Evolutionary conservation across 92 coral and sea anemone genomes (phyloP).

Genomic region (Pocillopora grandis): DNA sequence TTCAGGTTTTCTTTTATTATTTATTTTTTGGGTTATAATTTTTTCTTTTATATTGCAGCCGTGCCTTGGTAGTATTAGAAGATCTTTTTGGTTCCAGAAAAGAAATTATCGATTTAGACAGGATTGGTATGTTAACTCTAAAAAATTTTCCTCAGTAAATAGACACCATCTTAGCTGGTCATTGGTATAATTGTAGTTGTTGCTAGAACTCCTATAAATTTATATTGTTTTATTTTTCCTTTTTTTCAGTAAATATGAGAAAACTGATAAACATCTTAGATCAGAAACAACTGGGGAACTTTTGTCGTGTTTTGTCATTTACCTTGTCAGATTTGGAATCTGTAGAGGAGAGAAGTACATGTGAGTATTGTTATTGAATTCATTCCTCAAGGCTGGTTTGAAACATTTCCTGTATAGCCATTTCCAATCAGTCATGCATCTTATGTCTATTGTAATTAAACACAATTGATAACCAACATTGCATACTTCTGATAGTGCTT

Average conservation of each 20-base stretch:
- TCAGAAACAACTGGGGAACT: slow-evolving; percentile 78
- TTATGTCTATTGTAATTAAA: not conserved
- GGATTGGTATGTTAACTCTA: slow-evolving; percentile 39
- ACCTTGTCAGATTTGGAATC: slow-evolving; percentile 86
- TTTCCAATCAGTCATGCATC: no score
- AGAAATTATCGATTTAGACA: slow-evolving; percentile 61
- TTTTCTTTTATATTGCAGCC: slow-evolving; percentile 31
- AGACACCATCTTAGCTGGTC: no score
- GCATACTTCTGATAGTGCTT: slow-evolving; percentile 47
- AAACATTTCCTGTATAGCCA: no score
- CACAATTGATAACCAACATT: not conserved
- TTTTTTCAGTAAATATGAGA: slow-evolving; percentile 64
- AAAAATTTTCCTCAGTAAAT: no score
- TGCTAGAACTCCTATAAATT: not conserved
- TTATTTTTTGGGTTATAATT: not conserved
- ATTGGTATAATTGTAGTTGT: no score
- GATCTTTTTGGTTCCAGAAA: slow-evolving; percentile 80
- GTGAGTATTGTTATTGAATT: slow-evolving; percentile 52
- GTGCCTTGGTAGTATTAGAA: slow-evolving; percentile 74
- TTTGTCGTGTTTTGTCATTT: slow-evolving; percentile 91
- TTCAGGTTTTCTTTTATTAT: not conserved
- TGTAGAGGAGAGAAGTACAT: slow-evolving; percentile 91
- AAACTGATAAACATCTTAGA: slow-evolving; percentile 65
- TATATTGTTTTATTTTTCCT: not conserved
- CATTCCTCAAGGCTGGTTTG: no score